A percentile compares a stretch with the other conserved stretches of the same genome.
These are phyloP conservation scores for Eulemur mongoz DNA, from an alignment of 2,797 vertebrate species.

Conservation along the genomic window DNA sequence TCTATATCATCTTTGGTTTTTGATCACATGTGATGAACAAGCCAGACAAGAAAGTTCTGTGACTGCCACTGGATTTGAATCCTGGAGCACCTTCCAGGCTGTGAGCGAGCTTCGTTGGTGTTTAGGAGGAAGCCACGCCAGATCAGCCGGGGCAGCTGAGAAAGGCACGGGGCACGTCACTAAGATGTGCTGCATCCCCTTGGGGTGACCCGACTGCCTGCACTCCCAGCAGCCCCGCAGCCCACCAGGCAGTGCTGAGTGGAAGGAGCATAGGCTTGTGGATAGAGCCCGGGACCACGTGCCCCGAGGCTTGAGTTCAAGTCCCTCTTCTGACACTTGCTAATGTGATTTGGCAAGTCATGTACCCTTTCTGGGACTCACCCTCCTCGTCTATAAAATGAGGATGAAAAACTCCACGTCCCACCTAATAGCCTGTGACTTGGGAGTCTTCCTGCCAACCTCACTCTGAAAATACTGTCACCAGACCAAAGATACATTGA, in stretches of 20 bases:
- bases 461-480: background rate
- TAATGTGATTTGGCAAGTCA: background rate
- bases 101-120: background rate
- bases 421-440: background rate
- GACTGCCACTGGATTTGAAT: background rate
- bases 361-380: background rate
- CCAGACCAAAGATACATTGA: background rate
- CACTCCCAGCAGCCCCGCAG: background rate
- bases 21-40: background rate
- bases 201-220: background rate
- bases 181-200: background rate
- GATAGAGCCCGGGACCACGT: background rate
- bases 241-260: rapidly evolving
- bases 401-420: background rate
- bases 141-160: background rate
- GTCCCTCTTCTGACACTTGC: background rate
- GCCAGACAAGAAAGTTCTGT: background rate
- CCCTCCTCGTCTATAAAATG: background rate
- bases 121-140: background rate
- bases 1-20: background rate
- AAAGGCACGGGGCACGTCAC: background rate
- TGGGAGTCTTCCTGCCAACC: background rate
- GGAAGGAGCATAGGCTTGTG: background rate
- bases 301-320: background rate
- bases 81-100: background rate